phyloP scores from a whole-genome alignment of 2,113 vertebrate genomes.

The Panthera leo region DNA sequence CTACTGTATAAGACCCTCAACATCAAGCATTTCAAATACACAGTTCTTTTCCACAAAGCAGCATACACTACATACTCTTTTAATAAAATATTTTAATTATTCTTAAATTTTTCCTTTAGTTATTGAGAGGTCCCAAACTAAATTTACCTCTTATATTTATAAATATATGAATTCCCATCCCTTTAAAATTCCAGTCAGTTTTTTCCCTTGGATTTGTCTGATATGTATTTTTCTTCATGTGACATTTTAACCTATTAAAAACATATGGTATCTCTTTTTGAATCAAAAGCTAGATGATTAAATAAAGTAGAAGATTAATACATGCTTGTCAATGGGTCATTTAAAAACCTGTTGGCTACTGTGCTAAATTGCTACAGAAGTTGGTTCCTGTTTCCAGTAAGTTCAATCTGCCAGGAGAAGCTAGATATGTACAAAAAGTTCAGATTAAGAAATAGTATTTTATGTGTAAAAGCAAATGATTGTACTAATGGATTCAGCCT shows the following conservation, averaged over 20 bases:
- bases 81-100: background rate
- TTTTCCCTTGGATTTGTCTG: background rate
- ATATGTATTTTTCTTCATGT: background rate
- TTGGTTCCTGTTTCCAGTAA: background rate
- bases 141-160: background rate
- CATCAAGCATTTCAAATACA: background rate
- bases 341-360: background rate
- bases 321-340: background rate
- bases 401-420: background rate
- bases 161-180: background rate
- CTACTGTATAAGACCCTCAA: background rate
- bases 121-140: background rate
- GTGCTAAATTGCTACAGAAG: constrained; percentile 2
- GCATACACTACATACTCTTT: background rate
- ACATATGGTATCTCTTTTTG: background rate
- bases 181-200: background rate
- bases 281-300: background rate
- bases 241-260: background rate
- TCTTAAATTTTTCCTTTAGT: background rate
- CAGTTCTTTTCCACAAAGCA: background rate
- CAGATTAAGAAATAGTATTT: background rate
- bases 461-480: background rate
- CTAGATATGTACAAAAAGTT: background rate
- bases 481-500: background rate
- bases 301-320: background rate